A percentile compares a stretch with the other conserved stretches of the same genome.
Conservation (phyloP, 2,888 invertebrate genomes). For the Rhabditoides inermis region DNA sequence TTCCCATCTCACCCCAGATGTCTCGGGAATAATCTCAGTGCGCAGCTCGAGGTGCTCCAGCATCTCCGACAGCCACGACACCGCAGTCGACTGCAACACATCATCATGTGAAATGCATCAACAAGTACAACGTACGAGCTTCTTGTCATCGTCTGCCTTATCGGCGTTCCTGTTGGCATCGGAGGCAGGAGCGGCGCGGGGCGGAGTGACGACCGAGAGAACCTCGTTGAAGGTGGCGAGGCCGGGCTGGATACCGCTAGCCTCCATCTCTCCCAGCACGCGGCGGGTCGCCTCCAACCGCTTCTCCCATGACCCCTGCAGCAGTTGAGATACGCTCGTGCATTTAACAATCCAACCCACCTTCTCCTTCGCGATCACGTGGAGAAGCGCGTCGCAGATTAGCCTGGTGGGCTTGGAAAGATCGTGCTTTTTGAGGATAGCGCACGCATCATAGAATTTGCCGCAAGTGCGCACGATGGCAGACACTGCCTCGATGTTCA, state of each 20-base stretch:
- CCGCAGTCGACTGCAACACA: constrained; percentile 10
- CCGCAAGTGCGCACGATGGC: too few species aligned
- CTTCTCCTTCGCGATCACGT: too few species aligned
- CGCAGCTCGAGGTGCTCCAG: constrained; percentile 11
- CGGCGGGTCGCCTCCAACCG: constrained; percentile 7
- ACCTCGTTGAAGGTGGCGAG: constrained; percentile 15
- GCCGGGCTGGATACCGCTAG: constrained; percentile 7
- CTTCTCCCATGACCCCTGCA: too few species aligned
- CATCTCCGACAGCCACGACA: constrained; percentile 31
- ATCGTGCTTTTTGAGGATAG: neutral
- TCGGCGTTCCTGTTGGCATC: too few species aligned
- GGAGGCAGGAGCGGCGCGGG: too few species aligned
- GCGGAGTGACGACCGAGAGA: neutral
- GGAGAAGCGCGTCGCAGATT: too few species aligned
- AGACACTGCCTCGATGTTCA: too few species aligned
- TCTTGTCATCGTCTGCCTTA: constrained; percentile 6
- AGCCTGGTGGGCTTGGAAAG: constrained; percentile 6
- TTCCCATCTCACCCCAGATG: neutral
- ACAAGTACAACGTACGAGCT: constrained; percentile 3
- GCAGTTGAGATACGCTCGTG: too few species aligned
- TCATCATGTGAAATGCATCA: neutral
- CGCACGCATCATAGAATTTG: constrained; percentile 1
- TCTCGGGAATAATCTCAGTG: neutral
- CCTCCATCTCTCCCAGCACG: constrained; percentile 10
- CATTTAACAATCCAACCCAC: too few species aligned